These are phyloP conservation scores for Castor canadensis DNA, from an alignment of 2,113 vertebrate species.

Conservation along the genomic window DNA sequence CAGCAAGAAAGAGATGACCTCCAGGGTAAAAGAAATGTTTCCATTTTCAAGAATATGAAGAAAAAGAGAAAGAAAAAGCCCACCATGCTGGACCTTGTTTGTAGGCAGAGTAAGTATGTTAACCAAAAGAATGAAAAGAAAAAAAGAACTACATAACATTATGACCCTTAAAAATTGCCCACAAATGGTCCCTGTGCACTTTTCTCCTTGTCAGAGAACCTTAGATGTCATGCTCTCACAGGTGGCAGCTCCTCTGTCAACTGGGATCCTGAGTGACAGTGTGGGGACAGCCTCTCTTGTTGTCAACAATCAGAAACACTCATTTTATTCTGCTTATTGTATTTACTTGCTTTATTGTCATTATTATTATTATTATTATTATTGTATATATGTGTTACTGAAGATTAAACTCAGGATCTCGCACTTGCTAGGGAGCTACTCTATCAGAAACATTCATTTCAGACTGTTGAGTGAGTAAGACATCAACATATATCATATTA, in stretches of 20 bases:
- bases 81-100: too few species aligned
- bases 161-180: neutral
- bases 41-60: too few species aligned
- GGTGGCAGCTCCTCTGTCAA: neutral
- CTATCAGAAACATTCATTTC: neutral
- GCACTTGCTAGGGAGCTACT: too few species aligned
- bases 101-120: neutral
- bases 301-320: neutral
- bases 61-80: neutral
- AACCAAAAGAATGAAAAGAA: neutral
- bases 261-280: neutral
- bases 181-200: accelerated
- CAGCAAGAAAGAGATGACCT: too few species aligned
- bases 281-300: neutral
- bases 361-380: too few species aligned
- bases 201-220: neutral
- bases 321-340: neutral
- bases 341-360: too few species aligned
- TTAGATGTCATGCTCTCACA: neutral
- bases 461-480: neutral
- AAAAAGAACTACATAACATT: neutral
- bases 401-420: too few species aligned
- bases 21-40: too few species aligned
- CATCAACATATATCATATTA: neutral
- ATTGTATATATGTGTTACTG: too few species aligned